Evolutionary conservation across 2,113 vertebrate species (phyloP), one percentile per base, ranked within the genome.

Genomic region (Saimiri boliviensis): DNA sequence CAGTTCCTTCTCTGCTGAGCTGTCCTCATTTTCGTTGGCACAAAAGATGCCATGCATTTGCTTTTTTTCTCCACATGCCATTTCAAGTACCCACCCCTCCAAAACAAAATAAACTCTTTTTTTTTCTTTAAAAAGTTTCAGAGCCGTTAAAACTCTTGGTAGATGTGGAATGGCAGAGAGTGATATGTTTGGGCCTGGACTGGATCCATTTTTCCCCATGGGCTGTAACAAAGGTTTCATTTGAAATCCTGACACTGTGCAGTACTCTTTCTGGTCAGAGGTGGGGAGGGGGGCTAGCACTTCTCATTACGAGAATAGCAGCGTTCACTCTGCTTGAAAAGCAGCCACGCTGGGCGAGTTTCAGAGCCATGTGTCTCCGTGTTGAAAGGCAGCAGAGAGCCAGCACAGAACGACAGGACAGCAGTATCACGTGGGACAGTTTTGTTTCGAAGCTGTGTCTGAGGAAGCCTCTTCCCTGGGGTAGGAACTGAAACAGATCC

Each of bases 231-330:
- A 97, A 97, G 95, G 94, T 97, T 97, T 97, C 98, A 97, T 97
- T 98, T 98, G 97, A 97, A 98, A 97, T 96, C 95, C 77, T 98
- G 97, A 98, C 97, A 98, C 95, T 98, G 95, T 97, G 95, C 97
- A 98, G 98, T 86, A 94, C 98, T 96, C 97, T 96, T 74, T 96
- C 97, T 97, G 92, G 83, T 96, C 0, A 23, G 97, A 97, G 94
- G 93, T 97, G 94, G 95, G 93, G 96, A 97, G 96, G 93, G 94
- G 97, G 96, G 27, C 81, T 96, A 97, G 95, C 93, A 96, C 90
- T 92, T 97, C 95, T 97, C 92, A 94, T 97, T 97, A 96, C 42
- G 20, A 97, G 95, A 97, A 97, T 21, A 97, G 86, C 97, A 97
- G 97, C 93, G 95, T 96, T 97, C 95, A 97, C 85, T 96, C 89